Conservation (phyloP, 2,113 vertebrate genomes). For the Melierax canorus region DNA sequence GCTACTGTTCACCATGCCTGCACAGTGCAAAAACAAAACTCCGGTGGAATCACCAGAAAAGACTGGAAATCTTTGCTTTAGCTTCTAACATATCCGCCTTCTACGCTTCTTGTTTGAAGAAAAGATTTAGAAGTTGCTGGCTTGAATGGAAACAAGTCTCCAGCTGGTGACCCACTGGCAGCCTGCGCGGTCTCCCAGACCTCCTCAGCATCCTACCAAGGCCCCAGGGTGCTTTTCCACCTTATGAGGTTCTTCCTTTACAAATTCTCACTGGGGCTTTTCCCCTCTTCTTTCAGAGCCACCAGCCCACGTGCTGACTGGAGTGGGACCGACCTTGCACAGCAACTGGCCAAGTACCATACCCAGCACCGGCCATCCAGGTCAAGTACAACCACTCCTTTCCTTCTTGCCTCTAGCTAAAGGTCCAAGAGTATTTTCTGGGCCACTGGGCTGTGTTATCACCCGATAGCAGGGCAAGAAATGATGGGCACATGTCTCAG, state of each 20-base stretch:
- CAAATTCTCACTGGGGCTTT: not conserved
- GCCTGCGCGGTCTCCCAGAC: not conserved
- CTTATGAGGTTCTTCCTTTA: not conserved
- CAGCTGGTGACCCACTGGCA: not conserved
- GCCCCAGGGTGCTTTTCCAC: not conserved
- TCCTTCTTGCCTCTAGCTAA: not conserved
- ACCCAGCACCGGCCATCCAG: accelerated
- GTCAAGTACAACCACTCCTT: not conserved
- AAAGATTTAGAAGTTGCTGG: not conserved
- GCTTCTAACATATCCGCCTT: not conserved
- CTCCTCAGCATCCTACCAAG: not conserved
- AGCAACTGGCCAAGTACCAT: not conserved
- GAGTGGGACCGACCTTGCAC: not conserved
- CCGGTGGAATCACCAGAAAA: not conserved
- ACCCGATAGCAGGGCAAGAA: accelerated
- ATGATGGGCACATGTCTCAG: not conserved
- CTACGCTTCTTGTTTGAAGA: not conserved
- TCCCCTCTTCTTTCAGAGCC: not conserved
- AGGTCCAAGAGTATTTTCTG: not conserved
- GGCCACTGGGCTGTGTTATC: too few species aligned
- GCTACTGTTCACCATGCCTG: not conserved
- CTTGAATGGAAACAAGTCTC: not conserved
- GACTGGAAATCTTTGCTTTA: not conserved
- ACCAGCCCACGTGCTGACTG: not conserved
- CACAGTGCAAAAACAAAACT: not conserved